Evolutionary conservation across 2,797 vertebrate species (phyloP).

Genomic region (Parotocinclus haroldoi): DNA sequence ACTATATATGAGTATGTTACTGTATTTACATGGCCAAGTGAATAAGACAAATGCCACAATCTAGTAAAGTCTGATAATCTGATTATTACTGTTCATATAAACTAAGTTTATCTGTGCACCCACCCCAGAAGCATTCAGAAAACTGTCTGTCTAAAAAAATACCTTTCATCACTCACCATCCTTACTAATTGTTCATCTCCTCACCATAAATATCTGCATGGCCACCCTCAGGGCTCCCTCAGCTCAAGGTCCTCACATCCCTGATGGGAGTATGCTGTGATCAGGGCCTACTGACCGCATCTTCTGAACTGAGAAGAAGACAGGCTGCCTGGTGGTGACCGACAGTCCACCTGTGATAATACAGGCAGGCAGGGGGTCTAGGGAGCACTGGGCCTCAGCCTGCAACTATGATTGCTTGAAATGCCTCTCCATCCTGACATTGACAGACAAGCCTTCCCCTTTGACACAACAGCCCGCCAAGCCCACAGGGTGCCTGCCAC

Average conservation of each 20-base stretch:
- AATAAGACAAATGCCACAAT: too few relatives aligned
- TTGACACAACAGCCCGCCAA: slow-evolving; percentile 61
- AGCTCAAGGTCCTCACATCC: slow-evolving; percentile 5
- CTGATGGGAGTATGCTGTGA: slow-evolving; percentile 28
- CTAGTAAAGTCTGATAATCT: too few relatives aligned
- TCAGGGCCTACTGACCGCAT: slow-evolving; percentile 43
- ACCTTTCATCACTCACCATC: slow-evolving; percentile 59
- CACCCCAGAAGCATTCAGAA: slow-evolving; percentile 22
- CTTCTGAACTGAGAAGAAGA: slow-evolving; percentile 50
- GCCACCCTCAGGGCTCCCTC: slow-evolving; percentile 35
- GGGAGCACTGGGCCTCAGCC: slow-evolving; percentile 45
- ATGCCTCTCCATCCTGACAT: slow-evolving; percentile 57
- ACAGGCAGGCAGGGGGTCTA: slow-evolving; percentile 43
- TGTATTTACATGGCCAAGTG: background rate
- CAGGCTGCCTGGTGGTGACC: slow-evolving; percentile 55
- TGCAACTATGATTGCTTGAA: slow-evolving; percentile 48
- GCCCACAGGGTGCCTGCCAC: slow-evolving; percentile 64
- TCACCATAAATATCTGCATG: slow-evolving; percentile 43
- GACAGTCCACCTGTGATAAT: slow-evolving; percentile 46
- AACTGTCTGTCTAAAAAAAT: slow-evolving; percentile 54
- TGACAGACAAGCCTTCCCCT: slow-evolving; percentile 76
- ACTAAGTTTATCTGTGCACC: background rate
- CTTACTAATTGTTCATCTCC: slow-evolving; percentile 55
- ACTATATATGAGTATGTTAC: too few relatives aligned
- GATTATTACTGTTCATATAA: too few relatives aligned